Base-by-base conservation (phyloP, 2,797 vertebrate genomes). In the Bradypodion ventrale region DNA sequence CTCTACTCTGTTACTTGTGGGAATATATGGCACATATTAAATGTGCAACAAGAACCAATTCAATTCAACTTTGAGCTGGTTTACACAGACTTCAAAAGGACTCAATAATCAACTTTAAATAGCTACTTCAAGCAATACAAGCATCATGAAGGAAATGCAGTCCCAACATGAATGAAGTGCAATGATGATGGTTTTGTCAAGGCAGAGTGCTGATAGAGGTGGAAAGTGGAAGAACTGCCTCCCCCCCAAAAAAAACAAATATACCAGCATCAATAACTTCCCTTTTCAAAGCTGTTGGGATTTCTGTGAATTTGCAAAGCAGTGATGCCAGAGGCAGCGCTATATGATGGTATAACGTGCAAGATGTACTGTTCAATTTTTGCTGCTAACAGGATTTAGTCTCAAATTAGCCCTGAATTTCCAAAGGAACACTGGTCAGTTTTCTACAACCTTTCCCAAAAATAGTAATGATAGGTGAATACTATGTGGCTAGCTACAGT, bases 291-390 rank as follows among this genome's bases (percentile, higher is more conserved):
- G 52, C 72, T 19, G 0, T 12, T 46, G 63, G 78, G 84, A 76
- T 60, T 25, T 52, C 23, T 32, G 25, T 13, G 6, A 19, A 63
- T 86, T 69, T 83, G 59, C 23, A 78, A 66, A 66, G 80, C 80
- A 77, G 19, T 56, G 78, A 40, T 79, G 5, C 40, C 69, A 27
- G 32, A 68, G 60, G n/a, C 78, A 78, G 40, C 60, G 44, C 63
- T 82, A 80, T 85, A 65, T 65, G 35, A 76, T 44, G 44, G 90
- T n/a, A 78, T 77, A 80, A 80, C 91, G 75, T 69, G 56, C 19
- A 88, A 87, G 66, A 78, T 59, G 73, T 86, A 7, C 19, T 59
- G 72, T 88, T 90, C 88, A 85, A 75, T 83, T 59, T 86, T 32
- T 80, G 82, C 32, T 70, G 32, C 37, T 74, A 77, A 80, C 29